Conservation (phyloP, 1,140 invertebrate genomes). For the Sycophila sp. region DNA sequence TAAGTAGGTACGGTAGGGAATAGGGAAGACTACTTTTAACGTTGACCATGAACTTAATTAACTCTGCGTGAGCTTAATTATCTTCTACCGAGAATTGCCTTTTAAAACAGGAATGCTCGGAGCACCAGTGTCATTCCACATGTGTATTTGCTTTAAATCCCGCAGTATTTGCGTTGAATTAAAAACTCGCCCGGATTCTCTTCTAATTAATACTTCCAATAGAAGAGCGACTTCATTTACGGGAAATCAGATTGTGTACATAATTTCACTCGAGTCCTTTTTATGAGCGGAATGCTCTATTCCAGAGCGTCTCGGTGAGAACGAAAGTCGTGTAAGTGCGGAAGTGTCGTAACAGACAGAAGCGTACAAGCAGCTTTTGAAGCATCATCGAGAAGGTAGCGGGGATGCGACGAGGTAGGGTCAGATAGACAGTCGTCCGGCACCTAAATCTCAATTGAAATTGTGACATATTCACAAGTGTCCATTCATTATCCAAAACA, state of each 20-base stretch:
- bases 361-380: background rate
- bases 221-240: too few relatives aligned
- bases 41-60: constrained; percentile 39
- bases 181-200: too few relatives aligned
- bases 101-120: constrained; percentile 17
- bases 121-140: constrained; percentile 9
- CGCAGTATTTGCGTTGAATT: background rate
- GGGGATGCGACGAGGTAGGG: background rate
- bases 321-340: background rate
- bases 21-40: constrained; percentile 12
- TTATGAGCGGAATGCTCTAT: too few relatives aligned
- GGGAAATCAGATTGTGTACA: too few relatives aligned
- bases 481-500: constrained; percentile 28
- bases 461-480: constrained; percentile 28
- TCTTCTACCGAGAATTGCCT: constrained; percentile 25
- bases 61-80: constrained; percentile 28
- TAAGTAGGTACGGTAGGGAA: background rate
- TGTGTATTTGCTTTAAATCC: constrained; percentile 21
- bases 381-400: constrained; percentile 22
- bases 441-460: constrained; percentile 34
- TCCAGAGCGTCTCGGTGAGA: too few relatives aligned
- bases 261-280: background rate
- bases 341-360: background rate
- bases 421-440: background rate
- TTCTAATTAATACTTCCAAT: too few relatives aligned